These are phyloP conservation scores for Mus caroli DNA, from an alignment of 2,797 vertebrate species.

Conservation along the genomic window DNA sequence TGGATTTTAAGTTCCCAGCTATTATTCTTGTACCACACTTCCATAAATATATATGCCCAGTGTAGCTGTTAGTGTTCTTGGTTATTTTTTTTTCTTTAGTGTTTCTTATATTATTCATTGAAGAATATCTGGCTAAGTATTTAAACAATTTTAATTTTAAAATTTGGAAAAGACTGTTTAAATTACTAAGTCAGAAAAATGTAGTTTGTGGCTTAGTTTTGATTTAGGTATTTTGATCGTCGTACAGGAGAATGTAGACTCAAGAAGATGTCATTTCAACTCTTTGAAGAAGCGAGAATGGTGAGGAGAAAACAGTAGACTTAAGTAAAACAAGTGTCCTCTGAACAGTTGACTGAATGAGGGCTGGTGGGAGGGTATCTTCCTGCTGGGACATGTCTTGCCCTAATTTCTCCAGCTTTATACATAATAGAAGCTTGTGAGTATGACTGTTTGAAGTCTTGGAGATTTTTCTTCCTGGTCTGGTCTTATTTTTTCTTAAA, in stretches of 20 bases:
- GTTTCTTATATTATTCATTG: constrained; percentile 40
- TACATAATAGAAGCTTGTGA: constrained; percentile 40
- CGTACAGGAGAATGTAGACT: neutral
- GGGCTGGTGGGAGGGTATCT: neutral
- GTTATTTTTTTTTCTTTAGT: constrained; percentile 47
- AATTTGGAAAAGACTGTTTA: constrained; percentile 57
- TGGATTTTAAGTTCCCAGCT: neutral
- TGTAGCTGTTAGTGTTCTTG: neutral
- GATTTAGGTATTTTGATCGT: neutral
- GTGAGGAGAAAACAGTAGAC: constrained; percentile 33
- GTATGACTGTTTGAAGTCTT: constrained; percentile 25
- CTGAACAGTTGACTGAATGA: neutral
- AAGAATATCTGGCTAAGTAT: neutral
- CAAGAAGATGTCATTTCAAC: neutral
- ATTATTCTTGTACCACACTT: neutral
- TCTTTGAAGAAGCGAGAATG: constrained; percentile 22
- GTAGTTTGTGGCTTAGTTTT: constrained; percentile 1
- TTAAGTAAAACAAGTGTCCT: constrained; percentile 9
- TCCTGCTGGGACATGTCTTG: constrained; percentile 18
- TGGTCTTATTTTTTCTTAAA: constrained; percentile 19
- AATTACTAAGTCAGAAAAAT: constrained; percentile 56
- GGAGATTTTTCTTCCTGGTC: constrained; percentile 33
- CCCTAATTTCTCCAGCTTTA: constrained; percentile 59
- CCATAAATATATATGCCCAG: neutral
- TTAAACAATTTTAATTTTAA: constrained; percentile 49